Percentiles rank a stretch among this genome's conserved stretches.
These are phyloP conservation scores for Puntigrus tetrazona DNA, from an alignment of 2,113 vertebrate species.

Conservation along the genomic window DNA sequence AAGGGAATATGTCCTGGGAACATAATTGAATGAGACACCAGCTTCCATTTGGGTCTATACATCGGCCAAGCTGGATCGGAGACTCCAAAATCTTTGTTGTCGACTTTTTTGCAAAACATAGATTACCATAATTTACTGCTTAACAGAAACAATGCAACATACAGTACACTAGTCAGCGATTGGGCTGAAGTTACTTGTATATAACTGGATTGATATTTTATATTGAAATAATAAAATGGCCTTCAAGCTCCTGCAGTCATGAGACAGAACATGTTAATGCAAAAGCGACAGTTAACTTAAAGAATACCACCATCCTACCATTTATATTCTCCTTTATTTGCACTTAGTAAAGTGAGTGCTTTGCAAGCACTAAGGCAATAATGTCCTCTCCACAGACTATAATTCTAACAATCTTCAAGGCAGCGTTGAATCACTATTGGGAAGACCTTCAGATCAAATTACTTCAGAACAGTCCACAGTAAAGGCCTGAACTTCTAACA, in stretches of 20 bases:
- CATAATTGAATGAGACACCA: conserved; percentile 79
- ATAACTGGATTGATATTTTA: neutral
- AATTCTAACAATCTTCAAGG: conserved; percentile 49
- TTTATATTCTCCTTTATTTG: neutral
- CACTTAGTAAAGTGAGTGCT: neutral
- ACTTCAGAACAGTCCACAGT: conserved; percentile 64
- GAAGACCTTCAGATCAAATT: conserved; percentile 65
- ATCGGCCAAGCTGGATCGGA: conserved; percentile 63
- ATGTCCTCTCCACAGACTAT: conserved; percentile 33
- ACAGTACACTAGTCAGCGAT: neutral
- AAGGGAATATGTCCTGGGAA: conserved; percentile 72
- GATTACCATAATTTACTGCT: no score
- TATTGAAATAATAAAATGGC: neutral
- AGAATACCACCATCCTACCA: neutral
- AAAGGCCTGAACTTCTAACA: conserved; percentile 68
- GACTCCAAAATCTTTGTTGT: neutral
- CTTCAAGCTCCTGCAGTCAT: neutral
- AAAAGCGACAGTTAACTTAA: neutral
- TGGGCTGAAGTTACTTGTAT: neutral
- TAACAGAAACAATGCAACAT: neutral
- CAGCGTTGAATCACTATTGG: conserved; percentile 47
- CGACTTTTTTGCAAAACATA: neutral
- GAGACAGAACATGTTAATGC: neutral
- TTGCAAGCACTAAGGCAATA: neutral
- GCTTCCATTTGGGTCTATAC: conserved; percentile 76